Percentiles rank a stretch among this genome's conserved stretches.
phyloP scores from a whole-genome alignment of 1,140 invertebrate genomes.

The Pseudomyrmex sp. region DNA sequence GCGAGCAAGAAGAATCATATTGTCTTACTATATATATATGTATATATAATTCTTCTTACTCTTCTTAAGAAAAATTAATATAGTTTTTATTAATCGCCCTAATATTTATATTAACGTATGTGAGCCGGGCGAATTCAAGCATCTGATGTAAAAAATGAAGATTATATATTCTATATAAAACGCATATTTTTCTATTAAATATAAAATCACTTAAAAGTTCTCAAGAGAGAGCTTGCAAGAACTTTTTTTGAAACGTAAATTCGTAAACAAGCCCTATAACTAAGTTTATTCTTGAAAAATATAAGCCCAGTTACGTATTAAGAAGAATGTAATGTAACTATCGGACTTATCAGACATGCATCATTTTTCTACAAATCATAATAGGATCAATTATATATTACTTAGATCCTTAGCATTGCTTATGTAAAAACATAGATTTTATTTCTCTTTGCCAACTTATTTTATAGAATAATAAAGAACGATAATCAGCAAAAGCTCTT shows the following conservation, averaged over 20 bases:
- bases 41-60: slow-evolving; percentile 18
- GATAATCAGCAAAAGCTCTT: slow-evolving; percentile 31
- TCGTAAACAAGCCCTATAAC: slow-evolving; percentile 43
- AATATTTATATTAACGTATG: slow-evolving; percentile 71
- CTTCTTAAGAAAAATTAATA: slow-evolving; percentile 40
- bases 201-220: slow-evolving; percentile 52
- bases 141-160: slow-evolving; percentile 60
- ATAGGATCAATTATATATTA: slow-evolving; percentile 23
- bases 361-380: slow-evolving; percentile 16
- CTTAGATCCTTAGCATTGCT: slow-evolving; percentile 42
- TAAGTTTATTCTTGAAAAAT: slow-evolving; percentile 31
- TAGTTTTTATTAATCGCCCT: slow-evolving; percentile 63
- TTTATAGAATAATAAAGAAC: slow-evolving; percentile 19
- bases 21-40: slow-evolving; percentile 30
- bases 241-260: slow-evolving; percentile 9
- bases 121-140: slow-evolving; percentile 69
- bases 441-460: slow-evolving; percentile 31
- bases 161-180: slow-evolving; percentile 24
- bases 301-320: slow-evolving; percentile 75
- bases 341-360: slow-evolving; percentile 52
- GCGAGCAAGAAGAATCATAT: slow-evolving; percentile 21
- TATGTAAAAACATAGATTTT: slow-evolving; percentile 50
- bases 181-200: slow-evolving; percentile 52
- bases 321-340: slow-evolving; percentile 79
- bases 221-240: neutral